Evolutionary conservation across 1,140 invertebrate genomes (phyloP).

Genomic region (Plectrocnemia conspersa): DNA sequence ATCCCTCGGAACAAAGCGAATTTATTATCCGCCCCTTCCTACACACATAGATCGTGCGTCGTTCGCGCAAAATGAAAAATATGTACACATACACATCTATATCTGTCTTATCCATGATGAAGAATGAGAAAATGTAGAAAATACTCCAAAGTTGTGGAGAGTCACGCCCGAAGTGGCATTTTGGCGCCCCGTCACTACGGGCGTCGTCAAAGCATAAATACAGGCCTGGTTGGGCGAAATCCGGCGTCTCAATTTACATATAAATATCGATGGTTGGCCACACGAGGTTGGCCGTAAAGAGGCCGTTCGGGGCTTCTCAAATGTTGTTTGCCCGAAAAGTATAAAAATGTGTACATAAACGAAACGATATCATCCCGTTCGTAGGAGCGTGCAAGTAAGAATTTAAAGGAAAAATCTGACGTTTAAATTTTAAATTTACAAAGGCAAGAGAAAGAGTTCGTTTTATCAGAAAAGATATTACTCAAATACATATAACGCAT

Average conservation of each 20-base stretch:
- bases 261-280: slow-evolving; percentile 15
- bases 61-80: background rate
- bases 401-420: too few species aligned
- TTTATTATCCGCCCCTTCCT: background rate
- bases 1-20: slow-evolving; percentile 8
- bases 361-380: too few species aligned
- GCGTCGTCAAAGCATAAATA: background rate
- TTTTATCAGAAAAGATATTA: too few species aligned
- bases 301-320: background rate
- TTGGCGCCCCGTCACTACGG: slow-evolving; percentile 7
- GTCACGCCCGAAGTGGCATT: background rate
- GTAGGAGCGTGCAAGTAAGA: too few species aligned
- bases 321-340: too few species aligned
- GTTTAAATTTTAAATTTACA: too few species aligned
- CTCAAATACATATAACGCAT: too few species aligned
- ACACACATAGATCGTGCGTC: background rate
- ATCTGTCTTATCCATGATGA: too few species aligned
- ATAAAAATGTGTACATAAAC: too few species aligned
- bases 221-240: background rate
- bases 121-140: too few species aligned
- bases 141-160: background rate
- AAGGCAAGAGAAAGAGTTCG: too few species aligned
- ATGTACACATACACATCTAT: background rate
- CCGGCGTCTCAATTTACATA: slow-evolving; percentile 32
- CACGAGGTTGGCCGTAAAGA: background rate